These are phyloP conservation scores for Saccostrea echinata DNA, from an alignment of 1,140 invertebrate genomes.

Conservation along the genomic window DNA sequence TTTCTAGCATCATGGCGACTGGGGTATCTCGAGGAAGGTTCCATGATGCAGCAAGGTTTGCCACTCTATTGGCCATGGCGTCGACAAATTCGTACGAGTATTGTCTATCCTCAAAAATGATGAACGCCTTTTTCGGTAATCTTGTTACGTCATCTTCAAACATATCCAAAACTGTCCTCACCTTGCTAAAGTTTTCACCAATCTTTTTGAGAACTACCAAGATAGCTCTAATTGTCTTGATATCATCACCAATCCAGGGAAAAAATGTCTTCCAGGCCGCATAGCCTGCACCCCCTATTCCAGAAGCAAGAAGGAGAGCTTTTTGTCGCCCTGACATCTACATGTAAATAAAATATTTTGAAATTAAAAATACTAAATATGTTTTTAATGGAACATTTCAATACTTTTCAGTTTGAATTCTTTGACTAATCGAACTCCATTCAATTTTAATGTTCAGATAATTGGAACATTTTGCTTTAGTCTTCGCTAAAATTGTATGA, in stretches of 20 bases:
- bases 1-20: conserved; percentile 68
- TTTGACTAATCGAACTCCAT: too few species aligned
- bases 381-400: neutral
- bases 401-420: neutral
- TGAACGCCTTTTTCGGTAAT: conserved; percentile 58
- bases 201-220: neutral
- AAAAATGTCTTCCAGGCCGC: conserved; percentile 43
- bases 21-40: conserved; percentile 48
- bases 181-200: neutral
- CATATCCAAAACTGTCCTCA: conserved; percentile 54
- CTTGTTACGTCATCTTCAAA: conserved; percentile 59
- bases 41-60: conserved; percentile 48
- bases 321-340: conserved; percentile 11
- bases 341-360: neutral
- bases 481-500: too few species aligned
- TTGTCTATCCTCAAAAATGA: conserved; percentile 59
- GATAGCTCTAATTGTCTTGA: conserved; percentile 18
- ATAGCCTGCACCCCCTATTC: neutral
- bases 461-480: too few species aligned
- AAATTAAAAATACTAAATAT: too few species aligned
- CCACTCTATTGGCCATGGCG: conserved; percentile 59
- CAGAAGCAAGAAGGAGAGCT: neutral
- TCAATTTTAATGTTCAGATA: too few species aligned
- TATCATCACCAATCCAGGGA: conserved; percentile 51
- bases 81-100: conserved; percentile 64